phyloP scores from a whole-genome alignment of 37 sponge, comb jelly and placozoan species.

The Agelas oroides region DNA sequence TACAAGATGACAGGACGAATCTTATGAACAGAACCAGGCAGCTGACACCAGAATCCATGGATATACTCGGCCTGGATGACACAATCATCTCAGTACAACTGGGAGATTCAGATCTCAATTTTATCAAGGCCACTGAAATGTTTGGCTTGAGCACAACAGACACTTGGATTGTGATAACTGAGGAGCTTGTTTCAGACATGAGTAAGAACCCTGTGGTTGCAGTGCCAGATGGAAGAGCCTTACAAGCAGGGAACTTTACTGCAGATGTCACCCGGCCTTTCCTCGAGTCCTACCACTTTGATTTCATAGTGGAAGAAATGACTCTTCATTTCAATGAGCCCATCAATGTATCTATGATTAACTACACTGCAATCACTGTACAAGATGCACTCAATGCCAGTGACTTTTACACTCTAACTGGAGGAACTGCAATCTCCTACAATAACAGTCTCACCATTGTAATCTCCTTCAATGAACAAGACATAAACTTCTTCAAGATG shows the following conservation, averaged over 20 bases:
- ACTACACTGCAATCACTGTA: conserved; percentile 66
- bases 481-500: conserved; percentile 62
- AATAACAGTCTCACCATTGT: conserved; percentile 60
- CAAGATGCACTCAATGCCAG: conserved; percentile 71
- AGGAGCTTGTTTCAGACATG: conserved; percentile 66
- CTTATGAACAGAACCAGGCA: conserved; percentile 49
- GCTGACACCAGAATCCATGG: conserved; percentile 46
- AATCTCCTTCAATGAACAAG: conserved; percentile 56
- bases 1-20: conserved; percentile 51
- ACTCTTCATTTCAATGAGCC: conserved; percentile 89
- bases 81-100: conserved; percentile 59
- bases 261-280: conserved; percentile 78
- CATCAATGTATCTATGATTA: conserved; percentile 65
- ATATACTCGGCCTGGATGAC: conserved; percentile 8
- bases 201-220: conserved; percentile 70
- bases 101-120: conserved; percentile 63
- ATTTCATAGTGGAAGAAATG: conserved; percentile 80
- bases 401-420: conserved; percentile 76
- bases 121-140: conserved; percentile 71
- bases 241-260: conserved; percentile 65
- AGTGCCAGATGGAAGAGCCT: conserved; percentile 54
- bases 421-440: conserved; percentile 40
- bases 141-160: conserved; percentile 51
- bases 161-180: conserved; percentile 70
- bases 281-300: conserved; percentile 71